Evolutionary conservation across 2,888 invertebrate genomes (phyloP).

Genomic region (Crocallis elinguaria): DNA sequence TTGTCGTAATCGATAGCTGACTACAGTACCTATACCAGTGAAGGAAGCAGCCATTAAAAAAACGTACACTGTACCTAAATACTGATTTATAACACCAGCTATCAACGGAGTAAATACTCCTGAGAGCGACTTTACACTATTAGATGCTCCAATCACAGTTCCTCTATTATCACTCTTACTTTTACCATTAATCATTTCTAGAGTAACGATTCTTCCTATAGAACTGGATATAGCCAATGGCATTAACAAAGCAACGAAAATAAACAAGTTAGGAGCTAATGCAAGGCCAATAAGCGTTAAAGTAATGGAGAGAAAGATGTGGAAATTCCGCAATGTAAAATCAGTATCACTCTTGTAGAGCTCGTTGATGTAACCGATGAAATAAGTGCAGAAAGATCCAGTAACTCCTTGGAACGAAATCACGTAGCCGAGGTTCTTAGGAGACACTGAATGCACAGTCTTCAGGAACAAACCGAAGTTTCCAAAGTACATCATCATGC

Average conservation of each 20-base stretch:
- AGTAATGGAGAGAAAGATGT: constrained; percentile 71
- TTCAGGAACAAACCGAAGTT: constrained; percentile 76
- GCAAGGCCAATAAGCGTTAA: constrained; percentile 69
- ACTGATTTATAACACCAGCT: constrained; percentile 78
- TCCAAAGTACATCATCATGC: constrained; percentile 74
- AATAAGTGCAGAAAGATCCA: constrained; percentile 71
- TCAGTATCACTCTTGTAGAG: constrained; percentile 69
- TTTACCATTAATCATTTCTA: constrained; percentile 77
- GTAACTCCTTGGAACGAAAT: constrained; percentile 79
- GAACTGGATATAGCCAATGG: constrained; percentile 77
- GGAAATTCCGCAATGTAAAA: constrained; percentile 66
- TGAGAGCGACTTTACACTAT: constrained; percentile 82
- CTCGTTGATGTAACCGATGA: constrained; percentile 66
- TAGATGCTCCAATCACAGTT: constrained; percentile 81
- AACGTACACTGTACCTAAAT: constrained; percentile 68
- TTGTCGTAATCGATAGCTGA: constrained; percentile 52
- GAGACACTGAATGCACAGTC: constrained; percentile 72
- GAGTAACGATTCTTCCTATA: constrained; percentile 72
- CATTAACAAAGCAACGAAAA: constrained; percentile 68
- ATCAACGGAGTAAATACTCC: constrained; percentile 83
- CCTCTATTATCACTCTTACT: constrained; percentile 79
- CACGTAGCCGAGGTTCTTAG: constrained; percentile 80
- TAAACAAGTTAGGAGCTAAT: constrained; percentile 58
- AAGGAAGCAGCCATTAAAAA: constrained; percentile 55
- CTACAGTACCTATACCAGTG: constrained; percentile 56